Evolutionary conservation across 2,113 vertebrate species (phyloP).

Genomic region (Jaculus jaculus): DNA sequence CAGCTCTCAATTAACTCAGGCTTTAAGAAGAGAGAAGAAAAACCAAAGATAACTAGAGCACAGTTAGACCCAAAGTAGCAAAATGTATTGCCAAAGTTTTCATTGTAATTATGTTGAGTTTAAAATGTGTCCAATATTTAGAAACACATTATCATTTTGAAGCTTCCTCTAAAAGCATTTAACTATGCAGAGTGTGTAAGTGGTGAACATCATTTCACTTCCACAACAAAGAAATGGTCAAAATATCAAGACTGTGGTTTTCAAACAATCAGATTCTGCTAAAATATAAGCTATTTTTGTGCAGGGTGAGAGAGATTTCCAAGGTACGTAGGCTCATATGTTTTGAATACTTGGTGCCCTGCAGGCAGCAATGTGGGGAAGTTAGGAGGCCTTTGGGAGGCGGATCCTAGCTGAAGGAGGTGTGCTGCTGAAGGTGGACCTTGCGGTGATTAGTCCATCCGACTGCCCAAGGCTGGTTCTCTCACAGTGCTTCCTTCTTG

Average conservation of each 20-base stretch:
- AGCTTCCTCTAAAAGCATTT: neutral
- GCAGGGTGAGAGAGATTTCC: neutral
- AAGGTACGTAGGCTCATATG: neutral
- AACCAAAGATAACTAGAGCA: neutral
- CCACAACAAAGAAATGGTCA: constrained; percentile 1
- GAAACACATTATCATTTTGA: constrained; percentile 33
- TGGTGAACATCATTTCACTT: constrained; percentile 1
- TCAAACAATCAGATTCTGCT: constrained; percentile 29
- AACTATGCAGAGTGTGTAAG: neutral
- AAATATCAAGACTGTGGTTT: constrained; percentile 47
- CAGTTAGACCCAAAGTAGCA: constrained; percentile 18
- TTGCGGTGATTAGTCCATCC: no score
- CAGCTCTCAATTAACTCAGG: neutral
- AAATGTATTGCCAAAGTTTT: constrained; percentile 18
- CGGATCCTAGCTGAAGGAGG: no score
- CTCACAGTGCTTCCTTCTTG: no score
- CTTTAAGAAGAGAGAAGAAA: neutral
- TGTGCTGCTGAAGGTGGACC: no score
- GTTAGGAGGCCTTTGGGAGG: no score
- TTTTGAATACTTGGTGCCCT: no score
- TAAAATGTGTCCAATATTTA: neutral
- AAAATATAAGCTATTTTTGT: neutral
- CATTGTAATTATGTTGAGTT: constrained; percentile 18
- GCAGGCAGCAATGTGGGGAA: no score
- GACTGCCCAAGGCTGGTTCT: no score